Base-by-base conservation (phyloP, 2,888 invertebrate species). In the Subacronicta megacephala region DNA sequence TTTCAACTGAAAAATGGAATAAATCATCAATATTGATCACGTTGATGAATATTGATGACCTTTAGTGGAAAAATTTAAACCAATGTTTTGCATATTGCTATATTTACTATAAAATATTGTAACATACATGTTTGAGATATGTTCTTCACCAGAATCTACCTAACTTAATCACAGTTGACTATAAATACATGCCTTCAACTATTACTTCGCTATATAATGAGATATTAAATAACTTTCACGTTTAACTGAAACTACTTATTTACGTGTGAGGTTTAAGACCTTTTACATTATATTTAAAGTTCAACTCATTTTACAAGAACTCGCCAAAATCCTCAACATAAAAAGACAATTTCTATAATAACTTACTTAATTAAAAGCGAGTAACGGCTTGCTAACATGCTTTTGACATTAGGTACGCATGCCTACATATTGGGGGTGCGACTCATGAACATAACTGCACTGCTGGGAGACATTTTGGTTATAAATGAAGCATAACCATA, bases 301-400 rank as follows among this genome's bases (percentile, higher is more conserved):
- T 23, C 23, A 7, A 2, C 23, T 23, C 10, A 9, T 10, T 31
- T 31, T n/a, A n/a, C 10, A 35, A 55, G 53, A 52, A 31, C 57
- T 23, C 12, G 7, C 13, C 59, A 37, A 46, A 52, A 51, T 54
- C 42, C 20, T 49, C 2, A 3, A 10, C 26, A 26, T 26, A 26
- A 26, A 53, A 62, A 52, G 58, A 71, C 66, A 75, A 62, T 72
- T 75, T 77, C 71, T 75, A 72, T 75, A 73, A 69, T n/a, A 31
- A 77, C 74, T 80, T 75, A 78, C 71, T 79, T 84, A 83, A 85
- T 85, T 81, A 84, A 80, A 76, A 57, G 55, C 33, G 46, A 50
- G 49, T 69, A 64, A 72, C 63, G 65, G 50, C 62, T 43, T 41
- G 52, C 51, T 54, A 63, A 76, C 77, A 75, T 67, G 74, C 72